Conservation (phyloP, 2,888 invertebrate genomes). For the Agriopis leucophaearia region DNA sequence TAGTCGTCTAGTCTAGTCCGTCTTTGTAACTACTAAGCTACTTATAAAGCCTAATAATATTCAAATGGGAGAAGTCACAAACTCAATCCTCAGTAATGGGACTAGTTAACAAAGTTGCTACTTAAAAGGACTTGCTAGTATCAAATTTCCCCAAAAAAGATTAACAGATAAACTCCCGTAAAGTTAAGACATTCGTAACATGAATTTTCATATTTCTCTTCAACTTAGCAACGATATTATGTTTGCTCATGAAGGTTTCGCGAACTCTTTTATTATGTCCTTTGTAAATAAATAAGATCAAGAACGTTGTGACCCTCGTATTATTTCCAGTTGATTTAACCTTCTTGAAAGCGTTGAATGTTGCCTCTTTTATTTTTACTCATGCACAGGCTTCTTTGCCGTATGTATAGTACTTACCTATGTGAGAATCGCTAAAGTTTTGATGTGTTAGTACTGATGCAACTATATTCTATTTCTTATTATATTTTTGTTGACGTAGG, state of each 20-base stretch:
- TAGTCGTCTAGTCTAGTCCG: too few species aligned
- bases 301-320: constrained; percentile 49
- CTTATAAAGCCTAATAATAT: neutral
- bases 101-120: constrained; percentile 63
- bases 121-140: constrained; percentile 62
- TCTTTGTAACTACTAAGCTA: neutral
- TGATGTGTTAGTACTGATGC: too few species aligned
- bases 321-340: constrained; percentile 57
- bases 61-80: constrained; percentile 26
- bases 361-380: constrained; percentile 48
- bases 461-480: too few species aligned
- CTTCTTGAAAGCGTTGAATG: constrained; percentile 53
- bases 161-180: constrained; percentile 60
- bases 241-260: constrained; percentile 13
- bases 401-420: too few species aligned
- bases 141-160: constrained; percentile 60
- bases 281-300: constrained; percentile 40
- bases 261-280: constrained; percentile 12
- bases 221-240: constrained; percentile 32
- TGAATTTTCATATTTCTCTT: constrained; percentile 47
- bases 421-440: too few species aligned
- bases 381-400: too few species aligned
- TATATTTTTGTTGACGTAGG: too few species aligned
- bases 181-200: constrained; percentile 62
- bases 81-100: constrained; percentile 54